Evolutionary conservation across 2,113 vertebrate genomes (phyloP).

Genomic region (Phyllostomus hastatus): DNA sequence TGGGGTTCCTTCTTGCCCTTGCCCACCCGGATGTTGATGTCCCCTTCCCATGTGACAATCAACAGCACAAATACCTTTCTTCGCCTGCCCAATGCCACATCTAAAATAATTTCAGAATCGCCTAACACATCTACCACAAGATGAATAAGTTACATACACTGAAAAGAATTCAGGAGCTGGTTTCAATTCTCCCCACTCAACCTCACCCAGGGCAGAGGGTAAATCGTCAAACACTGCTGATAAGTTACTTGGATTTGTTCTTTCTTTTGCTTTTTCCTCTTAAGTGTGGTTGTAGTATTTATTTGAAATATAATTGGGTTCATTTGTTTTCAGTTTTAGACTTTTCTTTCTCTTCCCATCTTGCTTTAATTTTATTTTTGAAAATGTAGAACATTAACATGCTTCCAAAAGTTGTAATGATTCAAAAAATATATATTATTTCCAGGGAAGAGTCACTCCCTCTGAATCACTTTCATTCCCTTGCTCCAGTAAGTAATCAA

Average conservation of each 20-base stretch:
- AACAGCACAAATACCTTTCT: background rate
- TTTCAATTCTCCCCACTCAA: background rate
- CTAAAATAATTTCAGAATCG: background rate
- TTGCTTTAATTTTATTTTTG: slow-evolving; percentile 38
- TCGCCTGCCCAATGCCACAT: background rate
- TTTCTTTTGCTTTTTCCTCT: background rate
- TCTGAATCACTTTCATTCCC: background rate
- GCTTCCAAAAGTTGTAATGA: slow-evolving; percentile 12
- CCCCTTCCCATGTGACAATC: background rate
- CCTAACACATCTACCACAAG: background rate
- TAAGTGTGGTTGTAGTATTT: background rate
- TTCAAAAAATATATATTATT: background rate
- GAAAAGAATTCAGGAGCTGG: background rate
- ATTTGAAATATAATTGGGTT: background rate
- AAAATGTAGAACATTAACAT: background rate
- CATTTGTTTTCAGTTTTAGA: background rate
- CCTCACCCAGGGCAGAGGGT: background rate
- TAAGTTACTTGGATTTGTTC: background rate
- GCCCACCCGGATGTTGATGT: background rate
- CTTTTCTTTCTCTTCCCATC: background rate
- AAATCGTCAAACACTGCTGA: background rate
- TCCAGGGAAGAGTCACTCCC: background rate
- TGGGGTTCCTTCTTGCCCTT: background rate
- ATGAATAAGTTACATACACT: background rate
- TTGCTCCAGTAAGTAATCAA: background rate